phyloP scores from a whole-genome alignment of 2,888 invertebrate genomes.

The Craniophora ligustri region DNA sequence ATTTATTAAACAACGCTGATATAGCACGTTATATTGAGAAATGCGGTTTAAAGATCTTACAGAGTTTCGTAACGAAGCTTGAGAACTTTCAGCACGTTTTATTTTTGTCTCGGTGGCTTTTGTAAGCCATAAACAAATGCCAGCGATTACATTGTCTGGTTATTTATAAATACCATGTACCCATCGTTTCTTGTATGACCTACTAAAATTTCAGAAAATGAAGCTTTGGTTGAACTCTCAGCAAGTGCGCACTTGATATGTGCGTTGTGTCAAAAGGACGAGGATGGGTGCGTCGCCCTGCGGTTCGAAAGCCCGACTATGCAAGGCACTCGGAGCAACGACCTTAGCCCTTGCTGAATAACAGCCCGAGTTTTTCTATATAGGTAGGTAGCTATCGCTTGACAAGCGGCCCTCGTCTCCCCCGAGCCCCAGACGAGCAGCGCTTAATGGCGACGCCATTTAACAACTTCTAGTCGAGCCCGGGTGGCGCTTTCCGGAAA shows the following conservation, averaged over 20 bases:
- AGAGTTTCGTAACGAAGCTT: slow-evolving; percentile 21
- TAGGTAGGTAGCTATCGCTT: slow-evolving; percentile 43
- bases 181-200: background rate
- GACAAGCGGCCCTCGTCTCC: slow-evolving; percentile 60
- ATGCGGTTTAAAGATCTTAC: slow-evolving; percentile 7
- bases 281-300: slow-evolving; percentile 76
- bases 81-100: slow-evolving; percentile 23
- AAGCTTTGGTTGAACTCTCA: slow-evolving; percentile 39
- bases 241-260: slow-evolving; percentile 61
- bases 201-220: slow-evolving; percentile 17
- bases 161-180: background rate
- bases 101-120: slow-evolving; percentile 3
- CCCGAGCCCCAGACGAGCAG: slow-evolving; percentile 49
- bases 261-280: slow-evolving; percentile 61
- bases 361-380: slow-evolving; percentile 67
- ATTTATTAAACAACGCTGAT: slow-evolving; percentile 5
- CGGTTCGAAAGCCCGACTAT: slow-evolving; percentile 71
- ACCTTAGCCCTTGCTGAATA: slow-evolving; percentile 82
- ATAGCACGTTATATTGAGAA: slow-evolving; percentile 16
- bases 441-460: slow-evolving; percentile 64
- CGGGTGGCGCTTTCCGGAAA: slow-evolving; percentile 58
- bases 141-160: slow-evolving; percentile 4
- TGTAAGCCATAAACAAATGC: slow-evolving; percentile 8
- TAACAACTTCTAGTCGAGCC: slow-evolving; percentile 58
- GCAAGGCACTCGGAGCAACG: slow-evolving; percentile 77